phyloP scores from a whole-genome alignment of 2,113 vertebrate genomes.

The Phrynosoma blainvillii region DNA sequence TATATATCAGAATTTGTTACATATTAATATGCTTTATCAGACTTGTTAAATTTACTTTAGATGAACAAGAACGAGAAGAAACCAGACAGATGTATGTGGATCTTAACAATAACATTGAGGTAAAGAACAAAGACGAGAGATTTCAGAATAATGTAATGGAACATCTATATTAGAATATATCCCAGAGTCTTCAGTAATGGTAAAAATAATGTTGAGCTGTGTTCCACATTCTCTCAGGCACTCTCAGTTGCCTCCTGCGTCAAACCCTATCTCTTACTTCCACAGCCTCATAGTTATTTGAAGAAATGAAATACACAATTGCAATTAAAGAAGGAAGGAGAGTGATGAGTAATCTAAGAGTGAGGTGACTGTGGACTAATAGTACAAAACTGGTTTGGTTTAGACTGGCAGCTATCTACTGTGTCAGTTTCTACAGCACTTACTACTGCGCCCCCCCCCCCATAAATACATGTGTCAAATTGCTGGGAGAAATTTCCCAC shows the following conservation, averaged over 20 bases:
- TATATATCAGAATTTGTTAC: background rate
- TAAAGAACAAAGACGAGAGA: slow-evolving; percentile 61
- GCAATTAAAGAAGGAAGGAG: background rate
- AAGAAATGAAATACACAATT: background rate
- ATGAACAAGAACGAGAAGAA: slow-evolving; percentile 92
- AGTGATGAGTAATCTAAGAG: background rate
- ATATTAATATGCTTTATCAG: slow-evolving; percentile 4
- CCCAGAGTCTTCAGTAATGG: background rate
- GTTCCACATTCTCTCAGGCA: background rate
- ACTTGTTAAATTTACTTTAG: slow-evolving; percentile 75
- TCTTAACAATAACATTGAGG: slow-evolving; percentile 85
- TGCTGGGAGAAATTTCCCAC: background rate
- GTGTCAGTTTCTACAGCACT: background rate
- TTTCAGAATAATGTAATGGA: slow-evolving; percentile 12
- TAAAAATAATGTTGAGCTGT: background rate
- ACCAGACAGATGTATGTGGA: slow-evolving; percentile 84
- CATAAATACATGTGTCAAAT: background rate
- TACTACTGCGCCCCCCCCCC: background rate
- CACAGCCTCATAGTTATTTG: background rate
- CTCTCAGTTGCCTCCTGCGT: background rate
- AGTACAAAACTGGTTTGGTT: too few species aligned
- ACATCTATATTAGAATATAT: background rate
- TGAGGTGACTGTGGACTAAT: background rate
- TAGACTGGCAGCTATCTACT: background rate
- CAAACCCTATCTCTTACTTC: background rate